These are phyloP conservation scores for Lampris megalopsis DNA, from an alignment of 2,113 vertebrate species.

Conservation along the genomic window DNA sequence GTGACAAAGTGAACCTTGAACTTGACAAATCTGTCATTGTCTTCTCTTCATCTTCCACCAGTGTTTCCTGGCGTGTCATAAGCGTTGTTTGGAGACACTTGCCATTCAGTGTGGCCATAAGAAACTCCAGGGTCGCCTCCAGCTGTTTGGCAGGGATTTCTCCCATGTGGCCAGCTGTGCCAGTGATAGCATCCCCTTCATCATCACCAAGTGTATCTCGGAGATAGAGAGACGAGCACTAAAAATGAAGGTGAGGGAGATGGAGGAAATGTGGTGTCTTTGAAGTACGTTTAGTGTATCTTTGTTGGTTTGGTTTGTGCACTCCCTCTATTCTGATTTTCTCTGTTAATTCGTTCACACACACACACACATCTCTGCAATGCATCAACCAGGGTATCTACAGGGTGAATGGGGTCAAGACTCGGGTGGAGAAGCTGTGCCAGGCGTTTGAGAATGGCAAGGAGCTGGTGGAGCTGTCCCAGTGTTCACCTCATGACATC, in stretches of 20 bases:
- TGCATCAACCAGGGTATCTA: constrained; percentile 91
- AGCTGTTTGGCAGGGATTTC: constrained; percentile 94
- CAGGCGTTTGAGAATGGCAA: constrained; percentile 97
- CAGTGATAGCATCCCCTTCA: constrained; percentile 89
- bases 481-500: constrained; percentile 94
- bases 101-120: constrained; percentile 97
- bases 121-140: constrained; percentile 94
- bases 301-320: too few relatives aligned
- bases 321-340: too few relatives aligned
- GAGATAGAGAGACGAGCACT: constrained; percentile 93
- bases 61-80: constrained; percentile 97
- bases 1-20: too few relatives aligned
- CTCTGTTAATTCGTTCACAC: too few relatives aligned
- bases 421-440: constrained; percentile 96
- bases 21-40: background rate
- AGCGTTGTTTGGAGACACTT: constrained; percentile 95
- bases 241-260: constrained; percentile 88
- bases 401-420: constrained; percentile 95
- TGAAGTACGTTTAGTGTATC: too few relatives aligned
- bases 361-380: background rate
- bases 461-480: constrained; percentile 94
- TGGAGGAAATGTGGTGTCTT: too few relatives aligned
- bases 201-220: constrained; percentile 90
- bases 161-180: constrained; percentile 76
- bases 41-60: constrained; percentile 48